Conservation (phyloP, 2,113 vertebrate species). For the Hypocryptadius cinnamomeus region DNA sequence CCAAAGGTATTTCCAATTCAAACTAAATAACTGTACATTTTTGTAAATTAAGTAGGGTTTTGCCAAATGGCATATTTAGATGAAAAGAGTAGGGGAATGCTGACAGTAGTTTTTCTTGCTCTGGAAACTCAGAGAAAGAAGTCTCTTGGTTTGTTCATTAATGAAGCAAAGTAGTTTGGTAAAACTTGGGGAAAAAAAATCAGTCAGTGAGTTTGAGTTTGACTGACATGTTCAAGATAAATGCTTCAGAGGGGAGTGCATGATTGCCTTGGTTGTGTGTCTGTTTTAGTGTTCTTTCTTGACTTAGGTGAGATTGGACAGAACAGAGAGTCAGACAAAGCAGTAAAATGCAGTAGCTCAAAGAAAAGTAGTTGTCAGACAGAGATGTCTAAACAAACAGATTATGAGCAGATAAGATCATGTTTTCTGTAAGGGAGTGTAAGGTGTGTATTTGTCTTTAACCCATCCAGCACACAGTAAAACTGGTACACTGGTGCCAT, state of each 20-base stretch:
- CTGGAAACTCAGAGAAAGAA: neutral
- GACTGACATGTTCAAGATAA: neutral
- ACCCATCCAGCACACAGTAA: neutral
- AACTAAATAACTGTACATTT: neutral
- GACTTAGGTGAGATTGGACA: neutral
- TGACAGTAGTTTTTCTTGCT: neutral
- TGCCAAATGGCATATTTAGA: neutral
- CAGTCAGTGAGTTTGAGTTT: neutral
- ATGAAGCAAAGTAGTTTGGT: neutral
- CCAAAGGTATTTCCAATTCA: neutral
- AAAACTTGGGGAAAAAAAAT: neutral
- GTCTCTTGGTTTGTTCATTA: neutral
- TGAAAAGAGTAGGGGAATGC: neutral
- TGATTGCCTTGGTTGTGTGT: neutral
- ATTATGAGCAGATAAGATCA: neutral
- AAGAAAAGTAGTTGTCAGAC: neutral
- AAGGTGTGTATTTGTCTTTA: neutral
- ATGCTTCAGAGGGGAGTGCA: neutral
- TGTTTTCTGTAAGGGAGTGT: neutral
- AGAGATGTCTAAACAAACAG: neutral
- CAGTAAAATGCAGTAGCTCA: neutral
- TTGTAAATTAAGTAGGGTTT: neutral
- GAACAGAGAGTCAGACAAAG: neutral
- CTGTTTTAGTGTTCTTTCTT: neutral
- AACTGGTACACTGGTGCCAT: constrained; percentile 53